Evolutionary conservation across 2,113 vertebrate genomes (phyloP).

Genomic region (Nothocercus nigrocapillus): DNA sequence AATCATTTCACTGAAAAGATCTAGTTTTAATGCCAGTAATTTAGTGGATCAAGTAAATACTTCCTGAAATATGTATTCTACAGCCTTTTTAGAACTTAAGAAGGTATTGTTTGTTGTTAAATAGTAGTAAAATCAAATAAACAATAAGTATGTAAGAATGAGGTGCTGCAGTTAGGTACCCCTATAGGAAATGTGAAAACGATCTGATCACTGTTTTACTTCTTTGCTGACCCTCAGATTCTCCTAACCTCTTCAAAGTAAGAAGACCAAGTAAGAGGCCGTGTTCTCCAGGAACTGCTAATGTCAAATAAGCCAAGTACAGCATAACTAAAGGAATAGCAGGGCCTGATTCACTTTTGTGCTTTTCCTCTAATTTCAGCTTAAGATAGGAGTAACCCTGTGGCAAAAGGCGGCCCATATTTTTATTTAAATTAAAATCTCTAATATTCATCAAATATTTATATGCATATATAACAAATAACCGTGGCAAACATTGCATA

Average conservation of each 20-base stretch:
- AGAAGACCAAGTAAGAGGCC: neutral
- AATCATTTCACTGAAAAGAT: neutral
- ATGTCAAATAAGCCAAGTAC: neutral
- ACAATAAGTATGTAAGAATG: neutral
- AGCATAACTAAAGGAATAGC: neutral
- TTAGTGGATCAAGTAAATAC: neutral
- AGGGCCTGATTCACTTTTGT: neutral
- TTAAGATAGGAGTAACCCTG: neutral
- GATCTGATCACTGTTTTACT: neutral
- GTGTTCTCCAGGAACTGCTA: neutral
- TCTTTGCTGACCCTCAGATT: neutral
- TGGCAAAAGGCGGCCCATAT: slow-evolving; percentile 12
- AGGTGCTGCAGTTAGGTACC: neutral
- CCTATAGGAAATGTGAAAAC: neutral
- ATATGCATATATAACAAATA: slow-evolving; percentile 72
- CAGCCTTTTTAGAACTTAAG: neutral
- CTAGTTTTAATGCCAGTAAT: neutral
- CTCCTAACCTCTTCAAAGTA: neutral
- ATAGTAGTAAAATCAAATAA: neutral
- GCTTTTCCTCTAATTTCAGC: neutral
- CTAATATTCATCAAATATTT: slow-evolving; percentile 69
- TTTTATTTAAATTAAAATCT: slow-evolving; percentile 67
- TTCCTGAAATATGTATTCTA: neutral
- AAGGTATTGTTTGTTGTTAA: neutral
- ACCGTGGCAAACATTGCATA: slow-evolving; percentile 68